Percentiles rank a stretch among this genome's conserved stretches.
These are phyloP conservation scores for Anoplophora glabripennis DNA, from an alignment of 1,140 invertebrate genomes.

Conservation along the genomic window DNA sequence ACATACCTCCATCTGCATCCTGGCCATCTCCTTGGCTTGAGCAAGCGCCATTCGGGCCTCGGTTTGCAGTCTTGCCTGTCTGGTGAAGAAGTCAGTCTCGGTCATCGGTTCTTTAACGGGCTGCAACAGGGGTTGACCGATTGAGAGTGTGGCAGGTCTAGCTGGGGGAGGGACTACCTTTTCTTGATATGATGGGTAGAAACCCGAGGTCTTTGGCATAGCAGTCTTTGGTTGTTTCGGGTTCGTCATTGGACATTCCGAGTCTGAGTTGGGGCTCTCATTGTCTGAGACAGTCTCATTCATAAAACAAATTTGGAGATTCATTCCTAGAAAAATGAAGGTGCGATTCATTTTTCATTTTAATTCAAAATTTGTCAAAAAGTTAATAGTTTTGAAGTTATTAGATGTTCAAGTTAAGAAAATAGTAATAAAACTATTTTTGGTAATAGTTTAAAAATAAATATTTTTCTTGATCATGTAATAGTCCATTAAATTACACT, in stretches of 20 bases:
- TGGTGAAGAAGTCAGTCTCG: conserved; percentile 74
- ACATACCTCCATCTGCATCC: conserved; percentile 86
- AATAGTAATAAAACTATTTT: too few relatives aligned
- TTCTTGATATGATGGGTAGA: conserved; percentile 5
- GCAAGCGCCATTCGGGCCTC: conserved; percentile 86
- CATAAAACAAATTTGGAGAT: conserved; percentile 93
- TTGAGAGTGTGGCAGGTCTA: conserved; percentile 42
- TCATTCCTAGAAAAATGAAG: conserved; percentile 67
- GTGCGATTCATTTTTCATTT: background rate
- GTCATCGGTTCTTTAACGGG: conserved; percentile 46
- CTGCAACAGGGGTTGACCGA: conserved; percentile 39
- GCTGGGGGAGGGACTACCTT: conserved; percentile 32
- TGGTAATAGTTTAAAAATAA: too few relatives aligned
- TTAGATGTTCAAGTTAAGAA: too few relatives aligned
- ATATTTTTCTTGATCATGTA: too few relatives aligned
- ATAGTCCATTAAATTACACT: too few relatives aligned
- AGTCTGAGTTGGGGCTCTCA: conserved; percentile 70
- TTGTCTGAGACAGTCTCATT: conserved; percentile 86
- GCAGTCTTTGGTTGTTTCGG: conserved; percentile 47
- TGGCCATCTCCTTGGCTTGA: conserved; percentile 88
- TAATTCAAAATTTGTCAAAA: too few relatives aligned
- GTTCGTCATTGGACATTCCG: conserved; percentile 52
- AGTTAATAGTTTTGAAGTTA: too few relatives aligned
- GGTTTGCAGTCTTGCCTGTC: conserved; percentile 80
- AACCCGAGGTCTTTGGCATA: conserved; percentile 8